Evolutionary conservation across 2,113 vertebrate species (phyloP).

Genomic region (Sitta europaea): DNA sequence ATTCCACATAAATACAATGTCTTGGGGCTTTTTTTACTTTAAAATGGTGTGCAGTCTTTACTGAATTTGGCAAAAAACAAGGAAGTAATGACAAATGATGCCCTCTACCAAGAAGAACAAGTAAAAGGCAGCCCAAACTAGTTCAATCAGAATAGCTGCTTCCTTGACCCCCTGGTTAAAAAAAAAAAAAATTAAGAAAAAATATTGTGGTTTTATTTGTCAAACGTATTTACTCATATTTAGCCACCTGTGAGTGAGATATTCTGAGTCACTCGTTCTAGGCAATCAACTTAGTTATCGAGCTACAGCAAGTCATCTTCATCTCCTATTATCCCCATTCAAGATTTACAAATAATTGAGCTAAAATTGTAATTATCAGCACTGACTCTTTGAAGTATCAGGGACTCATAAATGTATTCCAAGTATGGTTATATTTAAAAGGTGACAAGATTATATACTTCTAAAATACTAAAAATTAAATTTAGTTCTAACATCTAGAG

Average conservation of each 20-base stretch:
- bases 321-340: background rate
- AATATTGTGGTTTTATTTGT: background rate
- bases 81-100: background rate
- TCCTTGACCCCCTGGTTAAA: background rate
- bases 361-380: background rate
- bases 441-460: background rate
- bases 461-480: background rate
- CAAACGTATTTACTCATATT: background rate
- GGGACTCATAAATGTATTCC: background rate
- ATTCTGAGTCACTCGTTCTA: background rate
- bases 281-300: background rate
- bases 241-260: background rate
- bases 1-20: background rate
- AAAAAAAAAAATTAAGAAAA: background rate
- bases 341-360: background rate
- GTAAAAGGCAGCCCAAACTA: background rate
- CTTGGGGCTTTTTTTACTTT: background rate
- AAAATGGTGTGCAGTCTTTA: background rate
- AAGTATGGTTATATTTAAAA: background rate
- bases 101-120: background rate
- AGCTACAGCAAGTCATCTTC: background rate
- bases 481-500: background rate
- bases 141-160: background rate
- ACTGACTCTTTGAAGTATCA: background rate
- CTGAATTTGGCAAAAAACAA: background rate